These are phyloP conservation scores for Chamaetylas fuelleborni DNA, from an alignment of 2,113 vertebrate species.

Conservation along the genomic window DNA sequence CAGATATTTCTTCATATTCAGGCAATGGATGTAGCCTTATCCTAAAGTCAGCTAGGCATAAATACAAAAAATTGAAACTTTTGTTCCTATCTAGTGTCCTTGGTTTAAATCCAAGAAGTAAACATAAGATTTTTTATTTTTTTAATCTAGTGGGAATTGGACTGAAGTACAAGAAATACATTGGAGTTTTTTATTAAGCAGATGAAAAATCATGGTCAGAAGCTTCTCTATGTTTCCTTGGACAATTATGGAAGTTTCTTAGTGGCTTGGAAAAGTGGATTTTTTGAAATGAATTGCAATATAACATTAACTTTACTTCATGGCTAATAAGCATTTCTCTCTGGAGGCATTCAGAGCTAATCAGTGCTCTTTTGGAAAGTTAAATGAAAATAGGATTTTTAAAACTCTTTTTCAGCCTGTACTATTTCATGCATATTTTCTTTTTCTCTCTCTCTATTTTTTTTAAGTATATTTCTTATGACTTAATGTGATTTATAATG, in stretches of 20 bases:
- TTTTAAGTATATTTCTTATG: neutral
- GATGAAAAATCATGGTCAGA: neutral
- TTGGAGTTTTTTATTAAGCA: neutral
- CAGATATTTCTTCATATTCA: neutral
- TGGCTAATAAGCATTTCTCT: neutral
- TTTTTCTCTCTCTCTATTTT: neutral
- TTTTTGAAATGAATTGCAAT: neutral
- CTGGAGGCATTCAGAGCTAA: neutral
- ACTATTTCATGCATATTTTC: neutral
- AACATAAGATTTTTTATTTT: neutral
- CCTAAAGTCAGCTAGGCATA: neutral
- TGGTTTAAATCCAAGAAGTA: neutral
- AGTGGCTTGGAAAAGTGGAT: neutral
- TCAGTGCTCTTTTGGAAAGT: neutral
- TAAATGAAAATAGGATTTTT: neutral
- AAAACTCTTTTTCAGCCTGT: neutral
- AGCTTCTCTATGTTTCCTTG: neutral
- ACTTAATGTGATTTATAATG: neutral
- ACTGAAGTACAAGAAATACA: neutral
- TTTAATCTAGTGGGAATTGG: neutral
- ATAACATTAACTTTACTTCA: neutral
- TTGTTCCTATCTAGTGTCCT: neutral
- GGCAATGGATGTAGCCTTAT: neutral
- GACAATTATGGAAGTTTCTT: neutral
- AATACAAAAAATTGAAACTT: neutral